Evolutionary conservation across 2,888 invertebrate genomes (phyloP).

Genomic region (Drosophila flavopinicola): DNA sequence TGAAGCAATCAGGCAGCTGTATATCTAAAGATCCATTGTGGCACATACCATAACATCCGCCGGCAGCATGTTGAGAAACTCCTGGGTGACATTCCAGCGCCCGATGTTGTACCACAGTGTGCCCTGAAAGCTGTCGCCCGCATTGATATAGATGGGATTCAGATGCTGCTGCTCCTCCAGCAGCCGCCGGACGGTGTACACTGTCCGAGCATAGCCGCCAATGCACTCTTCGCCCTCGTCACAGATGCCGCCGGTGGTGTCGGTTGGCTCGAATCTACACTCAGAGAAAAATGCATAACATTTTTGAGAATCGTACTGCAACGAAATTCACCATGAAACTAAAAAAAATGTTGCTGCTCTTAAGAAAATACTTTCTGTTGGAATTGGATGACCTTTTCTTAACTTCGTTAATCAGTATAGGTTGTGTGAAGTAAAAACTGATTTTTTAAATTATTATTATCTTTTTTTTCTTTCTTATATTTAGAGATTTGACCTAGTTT

Average conservation of each 20-base stretch:
- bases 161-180: slow-evolving; percentile 85
- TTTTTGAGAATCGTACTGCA: too few species aligned
- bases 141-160: slow-evolving; percentile 90
- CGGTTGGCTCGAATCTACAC: slow-evolving; percentile 87
- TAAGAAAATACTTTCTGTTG: too few species aligned
- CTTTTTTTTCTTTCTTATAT: too few species aligned
- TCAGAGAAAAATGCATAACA: neutral
- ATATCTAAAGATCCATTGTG: neutral
- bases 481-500: too few species aligned
- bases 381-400: too few species aligned
- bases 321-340: too few species aligned
- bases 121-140: slow-evolving; percentile 93
- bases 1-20: too few species aligned
- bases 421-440: too few species aligned
- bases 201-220: slow-evolving; percentile 89
- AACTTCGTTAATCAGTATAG: too few species aligned
- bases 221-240: slow-evolving; percentile 86
- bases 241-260: slow-evolving; percentile 86
- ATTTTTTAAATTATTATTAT: too few species aligned
- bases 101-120: slow-evolving; percentile 92
- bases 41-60: slow-evolving; percentile 90
- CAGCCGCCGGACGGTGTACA: slow-evolving; percentile 85
- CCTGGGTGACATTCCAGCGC: slow-evolving; percentile 90
- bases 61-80: slow-evolving; percentile 90
- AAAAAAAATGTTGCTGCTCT: too few species aligned